phyloP scores from a whole-genome alignment of 2,888 invertebrate genomes.

The Oligia latruncula region DNA sequence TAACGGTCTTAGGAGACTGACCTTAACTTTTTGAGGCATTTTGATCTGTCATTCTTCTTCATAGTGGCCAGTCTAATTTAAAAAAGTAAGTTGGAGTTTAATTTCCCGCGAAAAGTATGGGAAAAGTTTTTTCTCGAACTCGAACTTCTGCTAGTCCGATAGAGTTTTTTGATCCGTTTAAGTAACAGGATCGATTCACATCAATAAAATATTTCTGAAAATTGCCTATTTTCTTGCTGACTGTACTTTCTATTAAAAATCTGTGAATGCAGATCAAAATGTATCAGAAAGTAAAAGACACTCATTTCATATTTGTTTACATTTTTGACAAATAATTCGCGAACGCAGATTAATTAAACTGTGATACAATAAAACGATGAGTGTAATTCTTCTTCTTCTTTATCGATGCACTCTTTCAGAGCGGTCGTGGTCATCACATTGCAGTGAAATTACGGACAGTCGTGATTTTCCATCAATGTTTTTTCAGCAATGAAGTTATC shows the following conservation, averaged over 20 bases:
- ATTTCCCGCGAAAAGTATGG: background rate
- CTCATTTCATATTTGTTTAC: no score
- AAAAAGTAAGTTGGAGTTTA: background rate
- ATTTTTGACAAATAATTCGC: no score
- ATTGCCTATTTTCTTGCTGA: no score
- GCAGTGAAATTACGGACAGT: no score
- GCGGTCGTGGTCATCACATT: no score
- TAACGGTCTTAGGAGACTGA: background rate
- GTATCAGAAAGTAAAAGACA: background rate
- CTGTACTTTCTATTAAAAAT: background rate
- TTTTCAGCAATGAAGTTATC: no score
- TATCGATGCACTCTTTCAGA: no score
- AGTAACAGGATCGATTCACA: no score
- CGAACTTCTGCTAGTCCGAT: background rate
- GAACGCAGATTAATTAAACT: constrained; percentile 34
- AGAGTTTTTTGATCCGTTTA: no score
- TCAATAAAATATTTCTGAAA: background rate
- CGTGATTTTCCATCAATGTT: no score
- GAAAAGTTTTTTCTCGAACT: background rate
- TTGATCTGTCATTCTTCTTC: background rate
- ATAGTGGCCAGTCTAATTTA: no score
- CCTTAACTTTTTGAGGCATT: background rate
- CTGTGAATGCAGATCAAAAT: background rate
- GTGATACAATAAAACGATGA: constrained; percentile 52
- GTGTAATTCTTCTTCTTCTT: constrained; percentile 29